Percentiles rank a stretch among this genome's conserved stretches.
phyloP scores from a whole-genome alignment of 2,888 invertebrate species.

The Ophion ventricosus region DNA sequence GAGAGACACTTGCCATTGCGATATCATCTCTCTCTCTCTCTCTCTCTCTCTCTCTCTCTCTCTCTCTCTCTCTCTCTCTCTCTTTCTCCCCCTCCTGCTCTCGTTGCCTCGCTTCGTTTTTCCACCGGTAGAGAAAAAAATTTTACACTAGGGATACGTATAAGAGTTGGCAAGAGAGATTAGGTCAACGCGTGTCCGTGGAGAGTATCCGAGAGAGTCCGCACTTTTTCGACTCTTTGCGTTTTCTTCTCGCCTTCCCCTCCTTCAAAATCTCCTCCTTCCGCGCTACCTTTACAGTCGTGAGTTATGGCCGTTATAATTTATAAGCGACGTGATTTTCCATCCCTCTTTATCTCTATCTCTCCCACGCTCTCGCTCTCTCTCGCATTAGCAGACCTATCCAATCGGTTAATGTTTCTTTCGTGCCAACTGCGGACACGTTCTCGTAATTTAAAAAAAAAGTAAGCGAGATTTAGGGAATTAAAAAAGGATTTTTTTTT shows the following conservation, averaged over 20 bases:
- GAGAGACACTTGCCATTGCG: constrained; percentile 32
- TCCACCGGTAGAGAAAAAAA: not conserved
- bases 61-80: constrained; percentile 70
- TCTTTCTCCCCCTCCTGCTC: too few species aligned
- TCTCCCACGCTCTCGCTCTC: not conserved
- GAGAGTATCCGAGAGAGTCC: not conserved
- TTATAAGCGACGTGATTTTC: constrained; percentile 38
- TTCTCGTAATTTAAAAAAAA: too few species aligned
- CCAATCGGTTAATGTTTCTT: constrained; percentile 61
- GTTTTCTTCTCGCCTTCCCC: not conserved
- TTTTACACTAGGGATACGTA: constrained; percentile 13
- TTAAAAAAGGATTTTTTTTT: too few species aligned
- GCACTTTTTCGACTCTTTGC: constrained; percentile 18
- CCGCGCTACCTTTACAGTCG: constrained; percentile 5
- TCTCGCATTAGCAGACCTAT: constrained; percentile 4
- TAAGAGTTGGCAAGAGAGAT: constrained; percentile 12
- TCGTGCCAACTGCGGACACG: constrained; percentile 53
- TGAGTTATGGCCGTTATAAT: constrained; percentile 46
- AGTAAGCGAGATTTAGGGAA: too few species aligned
- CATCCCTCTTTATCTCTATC: not conserved
- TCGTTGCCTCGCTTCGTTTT: too few species aligned
- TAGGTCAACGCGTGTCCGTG: constrained; percentile 22
- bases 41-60: constrained; percentile 70
- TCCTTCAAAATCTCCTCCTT: not conserved
- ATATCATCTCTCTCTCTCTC: constrained; percentile 68